Conservation (phyloP, 2,113 vertebrate species). For the Cyanoliseus patagonus region DNA sequence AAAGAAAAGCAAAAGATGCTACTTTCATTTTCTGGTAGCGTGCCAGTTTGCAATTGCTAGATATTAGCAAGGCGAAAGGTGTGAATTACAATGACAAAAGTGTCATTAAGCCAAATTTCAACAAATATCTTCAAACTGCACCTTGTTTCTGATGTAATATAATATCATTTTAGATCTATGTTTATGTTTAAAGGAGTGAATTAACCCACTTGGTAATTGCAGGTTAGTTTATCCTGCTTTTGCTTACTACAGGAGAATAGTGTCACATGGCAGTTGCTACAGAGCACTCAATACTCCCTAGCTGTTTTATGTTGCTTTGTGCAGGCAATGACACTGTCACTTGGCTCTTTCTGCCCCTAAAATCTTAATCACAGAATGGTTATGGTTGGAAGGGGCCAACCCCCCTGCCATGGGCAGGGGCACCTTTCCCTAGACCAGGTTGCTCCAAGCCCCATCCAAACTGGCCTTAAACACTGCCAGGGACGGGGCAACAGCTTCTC, state of each 20-base stretch:
- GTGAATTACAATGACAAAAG: conserved; percentile 31
- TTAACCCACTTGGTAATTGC: neutral
- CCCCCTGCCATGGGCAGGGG: neutral
- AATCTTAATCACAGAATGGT: neutral
- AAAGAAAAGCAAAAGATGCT: neutral
- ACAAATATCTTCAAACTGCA: conserved; percentile 37
- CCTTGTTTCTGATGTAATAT: conserved; percentile 23
- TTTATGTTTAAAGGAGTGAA: conserved; percentile 16
- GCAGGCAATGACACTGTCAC: neutral
- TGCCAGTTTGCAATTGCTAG: conserved; percentile 7
- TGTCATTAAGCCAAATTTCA: conserved; percentile 29
- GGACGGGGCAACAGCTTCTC: neutral
- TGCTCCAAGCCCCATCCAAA: neutral
- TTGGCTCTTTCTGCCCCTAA: neutral
- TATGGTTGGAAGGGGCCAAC: neutral
- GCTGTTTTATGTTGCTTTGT: neutral
- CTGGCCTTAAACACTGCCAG: neutral
- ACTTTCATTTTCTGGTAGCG: neutral
- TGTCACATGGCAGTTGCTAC: neutral
- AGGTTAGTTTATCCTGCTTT: conserved; percentile 34
- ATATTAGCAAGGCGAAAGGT: conserved; percentile 23
- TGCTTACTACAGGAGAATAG: neutral
- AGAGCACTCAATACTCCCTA: neutral
- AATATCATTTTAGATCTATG: conserved; percentile 45
- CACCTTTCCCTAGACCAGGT: neutral